Evolutionary conservation across 1,140 invertebrate genomes (phyloP).

Genomic region (Bombyx mori): ASM3026992v2 NC_085130.1:11348501-11349000

Average conservation of each 20-base stretch:
- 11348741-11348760: slow-evolving; percentile 63
- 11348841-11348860: slow-evolving; percentile 33
- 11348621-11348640: slow-evolving; percentile 76
- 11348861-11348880: slow-evolving; percentile 43
- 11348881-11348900: slow-evolving; percentile 49
- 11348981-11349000: slow-evolving; percentile 49
- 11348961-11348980: slow-evolving; percentile 36
- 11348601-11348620: slow-evolving; percentile 71
- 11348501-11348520: slow-evolving; percentile 2
- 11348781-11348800: slow-evolving; percentile 61
- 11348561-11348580: slow-evolving; percentile 26
- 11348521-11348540: slow-evolving; percentile 19
- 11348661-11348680: slow-evolving; percentile 73
- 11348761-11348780: slow-evolving; percentile 70
- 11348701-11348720: slow-evolving; percentile 78
- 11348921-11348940: slow-evolving; percentile 34
- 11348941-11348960: slow-evolving; percentile 43
- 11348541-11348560: slow-evolving; percentile 17
- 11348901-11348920: slow-evolving; percentile 51
- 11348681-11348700: slow-evolving; percentile 79
- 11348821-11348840: slow-evolving; percentile 50
- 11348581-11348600: slow-evolving; percentile 46
- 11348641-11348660: slow-evolving; percentile 74
- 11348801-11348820: slow-evolving; percentile 42
- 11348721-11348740: slow-evolving; percentile 79